Conservation (phyloP, 2,113 vertebrate genomes). For the Ranitomeya imitator region DNA sequence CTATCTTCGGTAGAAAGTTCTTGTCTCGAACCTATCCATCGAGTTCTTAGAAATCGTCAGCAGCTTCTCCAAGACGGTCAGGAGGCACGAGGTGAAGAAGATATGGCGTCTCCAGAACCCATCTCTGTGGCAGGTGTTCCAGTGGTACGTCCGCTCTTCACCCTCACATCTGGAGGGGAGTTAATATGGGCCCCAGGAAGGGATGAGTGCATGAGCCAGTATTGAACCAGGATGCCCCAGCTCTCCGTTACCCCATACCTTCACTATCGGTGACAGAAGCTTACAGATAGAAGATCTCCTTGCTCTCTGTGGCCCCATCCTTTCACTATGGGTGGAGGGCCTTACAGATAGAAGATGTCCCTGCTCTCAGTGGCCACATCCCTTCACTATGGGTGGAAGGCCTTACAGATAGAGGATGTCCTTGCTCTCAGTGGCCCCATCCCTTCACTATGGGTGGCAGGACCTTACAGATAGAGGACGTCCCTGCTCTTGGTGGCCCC, state of each 20-base stretch:
- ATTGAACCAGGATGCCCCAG: not conserved
- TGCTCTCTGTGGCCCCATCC: no score
- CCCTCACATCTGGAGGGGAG: not conserved
- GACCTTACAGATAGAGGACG: no score
- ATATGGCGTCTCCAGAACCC: slow-evolving; percentile 84
- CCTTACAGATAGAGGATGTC: not conserved
- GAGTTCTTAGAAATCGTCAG: slow-evolving; percentile 69
- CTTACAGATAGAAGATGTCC: not conserved
- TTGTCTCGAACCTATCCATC: slow-evolving; percentile 57
- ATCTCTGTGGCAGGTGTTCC: slow-evolving; percentile 79
- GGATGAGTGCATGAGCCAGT: not conserved
- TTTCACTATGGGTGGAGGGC: no score
- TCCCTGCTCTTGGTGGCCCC: no score
- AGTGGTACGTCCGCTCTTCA: slow-evolving; percentile 75
- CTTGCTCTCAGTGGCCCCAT: no score
- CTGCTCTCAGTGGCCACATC: not conserved
- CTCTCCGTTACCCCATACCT: not conserved
- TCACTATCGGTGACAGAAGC: not conserved
- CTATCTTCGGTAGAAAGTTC: slow-evolving; percentile 68
- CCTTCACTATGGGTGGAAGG: not conserved
- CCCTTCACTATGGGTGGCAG: no score
- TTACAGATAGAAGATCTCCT: not conserved
- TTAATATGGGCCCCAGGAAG: not conserved
- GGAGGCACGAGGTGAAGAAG: slow-evolving; percentile 67
- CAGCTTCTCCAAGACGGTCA: slow-evolving; percentile 79